Percentiles rank a stretch among this genome's conserved stretches.
These are phyloP conservation scores for Gastrophysa polygoni DNA, from an alignment of 2,888 invertebrate species.

Conservation along the genomic window DNA sequence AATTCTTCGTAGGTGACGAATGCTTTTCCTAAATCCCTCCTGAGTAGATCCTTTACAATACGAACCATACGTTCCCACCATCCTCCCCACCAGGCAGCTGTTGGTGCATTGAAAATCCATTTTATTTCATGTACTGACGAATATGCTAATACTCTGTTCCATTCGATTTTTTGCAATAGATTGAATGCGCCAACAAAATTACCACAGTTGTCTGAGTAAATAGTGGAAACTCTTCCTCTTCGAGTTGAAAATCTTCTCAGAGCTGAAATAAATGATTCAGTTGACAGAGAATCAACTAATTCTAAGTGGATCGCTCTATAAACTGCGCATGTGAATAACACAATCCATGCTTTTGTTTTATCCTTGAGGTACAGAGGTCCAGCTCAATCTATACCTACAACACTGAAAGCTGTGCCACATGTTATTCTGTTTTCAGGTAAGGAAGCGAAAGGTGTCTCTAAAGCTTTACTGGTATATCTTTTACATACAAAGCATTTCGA, in stretches of 20 bases:
- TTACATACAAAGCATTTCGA: conserved; percentile 26
- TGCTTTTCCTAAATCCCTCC: conserved; percentile 36
- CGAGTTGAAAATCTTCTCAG: conserved; percentile 46
- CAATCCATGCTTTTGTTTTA: conserved; percentile 2
- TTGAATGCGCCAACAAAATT: conserved; percentile 50
- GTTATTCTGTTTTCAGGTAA: conserved; percentile 42
- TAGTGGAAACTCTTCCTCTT: conserved; percentile 42
- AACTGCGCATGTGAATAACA: neutral
- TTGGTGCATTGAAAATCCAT: conserved; percentile 50
- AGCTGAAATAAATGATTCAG: conserved; percentile 43
- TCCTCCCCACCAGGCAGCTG: conserved; percentile 55
- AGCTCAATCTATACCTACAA: conserved; percentile 39
- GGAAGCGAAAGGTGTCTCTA: conserved; percentile 33
- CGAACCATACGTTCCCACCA: conserved; percentile 52
- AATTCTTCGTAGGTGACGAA: neutral
- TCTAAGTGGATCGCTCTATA: conserved; percentile 49
- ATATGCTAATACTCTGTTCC: conserved; percentile 21
- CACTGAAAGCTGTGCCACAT: conserved; percentile 41
- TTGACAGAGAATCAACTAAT: conserved; percentile 40
- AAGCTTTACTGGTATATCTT: conserved; percentile 29
- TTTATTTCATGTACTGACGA: conserved; percentile 19
- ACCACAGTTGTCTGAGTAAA: conserved; percentile 51
- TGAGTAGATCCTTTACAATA: conserved; percentile 46
- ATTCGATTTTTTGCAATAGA: conserved; percentile 33
- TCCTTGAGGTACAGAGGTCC: neutral